A percentile compares a stretch with the other conserved stretches of the same genome.
These are phyloP conservation scores for Picathartes gymnocephalus DNA, from an alignment of 2,113 vertebrate genomes.

Conservation along the genomic window DNA sequence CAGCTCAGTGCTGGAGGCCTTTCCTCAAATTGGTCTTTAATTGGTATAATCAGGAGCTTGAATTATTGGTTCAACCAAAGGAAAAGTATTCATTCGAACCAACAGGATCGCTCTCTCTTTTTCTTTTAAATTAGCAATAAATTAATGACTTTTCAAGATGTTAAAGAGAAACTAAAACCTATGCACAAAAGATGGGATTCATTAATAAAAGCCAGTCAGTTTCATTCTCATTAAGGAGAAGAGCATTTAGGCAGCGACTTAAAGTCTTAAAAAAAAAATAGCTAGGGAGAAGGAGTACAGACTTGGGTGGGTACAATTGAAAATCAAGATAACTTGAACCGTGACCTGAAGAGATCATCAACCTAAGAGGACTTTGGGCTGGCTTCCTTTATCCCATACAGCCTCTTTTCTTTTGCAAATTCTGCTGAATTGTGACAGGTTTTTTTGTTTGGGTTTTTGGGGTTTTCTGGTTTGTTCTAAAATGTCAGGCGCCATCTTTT, in stretches of 20 bases:
- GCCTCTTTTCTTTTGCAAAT: conserved; percentile 56
- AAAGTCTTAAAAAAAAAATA: conserved; percentile 55
- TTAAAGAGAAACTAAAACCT: conserved; percentile 58
- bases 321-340: conserved; percentile 71
- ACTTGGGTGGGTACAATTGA: conserved; percentile 56
- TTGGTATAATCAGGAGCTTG: conserved; percentile 83
- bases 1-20: conserved; percentile 77
- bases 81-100: conserved; percentile 53
- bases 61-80: conserved; percentile 80
- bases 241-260: conserved; percentile 56
- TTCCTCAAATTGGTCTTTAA: conserved; percentile 76
- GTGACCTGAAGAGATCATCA: conserved; percentile 67
- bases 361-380: conserved; percentile 63
- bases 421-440: conserved; percentile 56
- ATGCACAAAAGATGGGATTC: conserved; percentile 68
- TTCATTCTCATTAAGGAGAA: conserved; percentile 62
- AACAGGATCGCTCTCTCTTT: conserved; percentile 47
- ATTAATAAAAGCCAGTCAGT: conserved; percentile 47
- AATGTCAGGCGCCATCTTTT: conserved; percentile 56
- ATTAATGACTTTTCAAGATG: conserved; percentile 73
- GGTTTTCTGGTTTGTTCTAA: conserved; percentile 48
- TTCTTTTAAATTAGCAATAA: conserved; percentile 66
- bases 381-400: conserved; percentile 37
- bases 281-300: conserved; percentile 6
- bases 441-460: conserved; percentile 54